Conservation (phyloP, 2,888 invertebrate genomes). For the Bibio marci region DNA sequence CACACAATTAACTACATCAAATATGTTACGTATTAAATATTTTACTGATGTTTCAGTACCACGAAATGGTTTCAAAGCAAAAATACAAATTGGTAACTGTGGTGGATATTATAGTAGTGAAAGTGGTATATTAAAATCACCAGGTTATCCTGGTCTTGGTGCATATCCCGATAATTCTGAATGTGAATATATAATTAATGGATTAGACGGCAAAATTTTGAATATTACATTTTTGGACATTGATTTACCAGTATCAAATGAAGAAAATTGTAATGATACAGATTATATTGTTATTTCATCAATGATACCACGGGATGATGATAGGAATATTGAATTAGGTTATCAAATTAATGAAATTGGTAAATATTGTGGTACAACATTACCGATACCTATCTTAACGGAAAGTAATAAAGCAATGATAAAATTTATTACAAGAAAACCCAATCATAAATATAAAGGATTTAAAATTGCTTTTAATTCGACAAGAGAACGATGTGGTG, state of each 20-base stretch:
- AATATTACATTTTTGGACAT: slow-evolving; percentile 27
- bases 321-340: neutral
- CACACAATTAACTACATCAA: slow-evolving; percentile 42
- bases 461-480: slow-evolving; percentile 46
- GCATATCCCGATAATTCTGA: slow-evolving; percentile 36
- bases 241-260: slow-evolving; percentile 20
- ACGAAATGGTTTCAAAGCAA: slow-evolving; percentile 55
- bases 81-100: slow-evolving; percentile 31
- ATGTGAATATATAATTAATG: slow-evolving; percentile 57
- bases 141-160: slow-evolving; percentile 42
- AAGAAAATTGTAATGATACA: slow-evolving; percentile 19
- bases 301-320: slow-evolving; percentile 6
- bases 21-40: slow-evolving; percentile 52
- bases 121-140: slow-evolving; percentile 46
- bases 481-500: slow-evolving; percentile 44
- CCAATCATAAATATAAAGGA: slow-evolving; percentile 28
- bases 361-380: slow-evolving; percentile 25
- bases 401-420: slow-evolving; percentile 37
- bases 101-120: slow-evolving; percentile 51
- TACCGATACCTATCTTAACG: slow-evolving; percentile 21
- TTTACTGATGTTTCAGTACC: slow-evolving; percentile 51
- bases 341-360: slow-evolving; percentile 2
- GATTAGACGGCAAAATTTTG: slow-evolving; percentile 31
- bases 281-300: slow-evolving; percentile 26
- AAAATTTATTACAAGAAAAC: slow-evolving; percentile 31